Evolutionary conservation across 1,140 invertebrate species (phyloP).

Genomic region (Drosophila repletoides): DNA sequence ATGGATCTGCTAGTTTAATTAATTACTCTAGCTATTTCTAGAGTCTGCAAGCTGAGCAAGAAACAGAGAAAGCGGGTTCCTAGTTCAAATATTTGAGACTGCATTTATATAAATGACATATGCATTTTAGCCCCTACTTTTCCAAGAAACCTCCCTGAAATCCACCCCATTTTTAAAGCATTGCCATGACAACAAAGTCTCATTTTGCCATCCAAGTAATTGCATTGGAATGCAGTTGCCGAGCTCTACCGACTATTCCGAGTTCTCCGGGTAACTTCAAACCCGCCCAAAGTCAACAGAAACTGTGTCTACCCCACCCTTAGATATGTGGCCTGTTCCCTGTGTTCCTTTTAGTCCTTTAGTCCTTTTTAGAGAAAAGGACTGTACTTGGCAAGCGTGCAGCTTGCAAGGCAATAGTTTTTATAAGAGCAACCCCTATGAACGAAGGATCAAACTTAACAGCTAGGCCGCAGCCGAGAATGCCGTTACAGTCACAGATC

Average conservation of each 20-base stretch:
- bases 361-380: conserved; percentile 8
- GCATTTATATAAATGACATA: conserved; percentile 33
- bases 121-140: too few relatives aligned
- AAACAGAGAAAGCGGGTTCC: too few relatives aligned
- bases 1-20: neutral
- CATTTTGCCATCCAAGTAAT: conserved; percentile 47
- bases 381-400: conserved; percentile 64
- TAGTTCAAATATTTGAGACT: too few relatives aligned
- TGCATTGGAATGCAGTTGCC: conserved; percentile 68
- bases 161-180: conserved; percentile 9
- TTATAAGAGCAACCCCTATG: conserved; percentile 50
- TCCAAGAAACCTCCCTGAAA: conserved; percentile 62
- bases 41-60: too few relatives aligned
- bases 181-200: conserved; percentile 37
- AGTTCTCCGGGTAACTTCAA: too few relatives aligned
- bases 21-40: too few relatives aligned
- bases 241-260: neutral
- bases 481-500: conserved; percentile 47
- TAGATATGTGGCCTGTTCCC: conserved; percentile 13
- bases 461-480: neutral
- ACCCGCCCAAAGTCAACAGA: conserved; percentile 61
- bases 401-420: conserved; percentile 61
- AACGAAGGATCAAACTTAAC: conserved; percentile 30
- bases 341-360: conserved; percentile 19
- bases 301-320: conserved; percentile 47